Base-by-base conservation (phyloP, 2,888 invertebrate genomes). In the Sussaba pulchella region DNA sequence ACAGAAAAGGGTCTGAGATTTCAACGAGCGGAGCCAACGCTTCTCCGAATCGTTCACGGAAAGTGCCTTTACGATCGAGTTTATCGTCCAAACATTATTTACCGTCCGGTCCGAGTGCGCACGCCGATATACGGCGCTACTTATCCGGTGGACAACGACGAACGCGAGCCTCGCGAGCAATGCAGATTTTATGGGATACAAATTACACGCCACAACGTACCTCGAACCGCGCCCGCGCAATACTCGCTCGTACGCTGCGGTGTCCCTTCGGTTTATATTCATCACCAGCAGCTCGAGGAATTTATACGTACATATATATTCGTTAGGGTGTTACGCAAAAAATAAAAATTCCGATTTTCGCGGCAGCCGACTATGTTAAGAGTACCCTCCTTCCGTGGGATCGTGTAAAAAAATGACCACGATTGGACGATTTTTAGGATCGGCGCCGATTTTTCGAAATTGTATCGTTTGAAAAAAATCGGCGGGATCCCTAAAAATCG, bases 151-250 rank as follows among this genome's bases (percentile, higher is more conserved):
- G 14, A 45, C 39, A 52, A 66, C 59, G 59, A 72, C 66, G 66
- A n/a, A 26, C 12, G n/a, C 69, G 31, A 72, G 50, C 57, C 43
- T 61, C 24, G 66, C 61, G 66, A 71, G 70, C 70, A 72, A 81
- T 76, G 72, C 72, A 81, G 67, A 81, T 81, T 81, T 81, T 76
- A 81, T 81, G 72, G 76, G 63, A 54, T 69, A 81, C 64, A 76
- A 81, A 81, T 76, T 81, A 73, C 72, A 76, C 59, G 70, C 69
- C 63, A 54, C 57, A 57, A 54, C 43, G 57, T 69, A 71, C 41
- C 45, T 21, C 39, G 19, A 61, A 9, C 52, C 52, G 45, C 63
- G 54, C 17, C 31, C 31, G 67, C 61, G 47, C 45, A 61, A 61
- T 47, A 59, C 24, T 50, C 67, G 8, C 12, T 67, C 39, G 52